A percentile compares a stretch with the other conserved stretches of the same genome.
Evolutionary conservation across 2,113 vertebrate species (phyloP).

Genomic region (Tringa solitaria): DNA sequence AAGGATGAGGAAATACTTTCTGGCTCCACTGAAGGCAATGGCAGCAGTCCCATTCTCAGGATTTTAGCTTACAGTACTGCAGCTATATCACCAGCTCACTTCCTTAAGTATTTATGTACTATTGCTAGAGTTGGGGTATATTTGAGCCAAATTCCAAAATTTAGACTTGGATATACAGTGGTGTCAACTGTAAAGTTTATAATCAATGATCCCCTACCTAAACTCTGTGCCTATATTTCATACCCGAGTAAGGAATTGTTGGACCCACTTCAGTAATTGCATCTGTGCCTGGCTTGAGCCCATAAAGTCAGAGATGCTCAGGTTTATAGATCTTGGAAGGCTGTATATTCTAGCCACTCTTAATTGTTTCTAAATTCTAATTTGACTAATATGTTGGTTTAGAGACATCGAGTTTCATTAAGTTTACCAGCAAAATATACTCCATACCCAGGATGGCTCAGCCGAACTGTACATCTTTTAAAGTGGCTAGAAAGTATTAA

Average conservation of each 20-base stretch:
- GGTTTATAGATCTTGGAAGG: not conserved
- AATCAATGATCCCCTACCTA: not conserved
- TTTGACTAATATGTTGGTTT: not conserved
- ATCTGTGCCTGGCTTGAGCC: not conserved
- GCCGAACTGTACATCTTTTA: not conserved
- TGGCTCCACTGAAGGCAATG: not conserved
- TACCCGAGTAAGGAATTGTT: not conserved
- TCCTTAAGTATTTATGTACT: not conserved
- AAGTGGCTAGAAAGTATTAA: not conserved
- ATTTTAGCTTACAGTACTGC: not conserved
- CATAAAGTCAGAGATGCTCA: not conserved
- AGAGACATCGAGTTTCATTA: not conserved
- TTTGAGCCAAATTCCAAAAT: not conserved
- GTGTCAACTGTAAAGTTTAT: not conserved
- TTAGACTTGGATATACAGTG: not conserved
- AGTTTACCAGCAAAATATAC: not conserved
- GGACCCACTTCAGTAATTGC: not conserved
- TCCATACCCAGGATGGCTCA: not conserved
- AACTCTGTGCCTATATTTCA: not conserved
- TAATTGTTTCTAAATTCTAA: not conserved
- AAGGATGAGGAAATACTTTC: slow-evolving; percentile 3
- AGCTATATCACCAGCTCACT: not conserved
- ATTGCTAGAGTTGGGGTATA: not conserved
- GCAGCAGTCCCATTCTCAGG: slow-evolving; percentile 10
- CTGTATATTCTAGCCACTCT: not conserved